Conservation (phyloP, 2,113 vertebrate genomes). For the Callipepla californica region DNA sequence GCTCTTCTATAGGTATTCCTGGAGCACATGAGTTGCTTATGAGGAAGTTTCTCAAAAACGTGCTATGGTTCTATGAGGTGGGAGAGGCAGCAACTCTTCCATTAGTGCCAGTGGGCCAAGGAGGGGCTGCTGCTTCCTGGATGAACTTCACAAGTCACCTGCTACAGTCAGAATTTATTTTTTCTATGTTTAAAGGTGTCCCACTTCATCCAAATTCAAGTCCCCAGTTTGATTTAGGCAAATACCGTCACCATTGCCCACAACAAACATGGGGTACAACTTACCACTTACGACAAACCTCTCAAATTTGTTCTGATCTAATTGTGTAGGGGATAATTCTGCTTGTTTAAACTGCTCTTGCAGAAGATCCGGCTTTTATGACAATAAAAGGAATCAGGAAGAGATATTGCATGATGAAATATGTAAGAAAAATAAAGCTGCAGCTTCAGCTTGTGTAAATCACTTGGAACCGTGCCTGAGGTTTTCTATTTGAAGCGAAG, state of each 20-base stretch:
- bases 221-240: not conserved
- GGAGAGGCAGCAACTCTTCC: not conserved
- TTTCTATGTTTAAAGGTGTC: not conserved
- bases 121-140: rapidly evolving
- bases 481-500: slow-evolving; percentile 32
- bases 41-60: not conserved
- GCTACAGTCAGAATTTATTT: not conserved
- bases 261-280: rapidly evolving
- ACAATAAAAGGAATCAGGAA: not conserved
- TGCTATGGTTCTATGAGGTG: not conserved
- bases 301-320: not conserved
- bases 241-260: not conserved
- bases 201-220: not conserved
- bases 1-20: not conserved
- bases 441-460: not conserved
- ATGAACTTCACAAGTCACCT: not conserved
- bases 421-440: not conserved
- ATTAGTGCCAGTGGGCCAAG: not conserved
- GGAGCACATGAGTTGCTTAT: not conserved
- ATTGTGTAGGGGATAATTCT: not conserved
- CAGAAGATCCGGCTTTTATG: rapidly evolving
- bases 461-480: slow-evolving; percentile 25
- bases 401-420: not conserved
- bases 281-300: not conserved
- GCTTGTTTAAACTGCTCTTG: not conserved